Evolutionary conservation across 2,888 invertebrate species (phyloP), one percentile per base, ranked within the genome.

Genomic region (Cephus runcator): DNA sequence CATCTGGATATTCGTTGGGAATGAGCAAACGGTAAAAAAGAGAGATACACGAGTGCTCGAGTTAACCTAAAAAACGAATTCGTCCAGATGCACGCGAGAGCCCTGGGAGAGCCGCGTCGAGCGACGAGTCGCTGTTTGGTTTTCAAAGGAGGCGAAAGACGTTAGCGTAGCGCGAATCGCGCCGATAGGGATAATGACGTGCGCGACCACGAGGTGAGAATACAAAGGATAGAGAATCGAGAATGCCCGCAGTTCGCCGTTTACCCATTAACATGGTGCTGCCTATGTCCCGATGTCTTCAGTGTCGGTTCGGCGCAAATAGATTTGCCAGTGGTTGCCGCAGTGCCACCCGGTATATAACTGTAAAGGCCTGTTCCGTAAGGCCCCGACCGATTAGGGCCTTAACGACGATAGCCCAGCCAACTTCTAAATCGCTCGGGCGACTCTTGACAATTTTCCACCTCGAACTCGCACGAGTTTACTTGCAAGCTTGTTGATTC

Each of bases 331-430:
- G 34, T n/a, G 15, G 40, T 34, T 34, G 75, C 34, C 30, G 30
- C 31, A 78, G 68, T 68, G 36, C 69, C 82, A 83, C 83, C 85
- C 85, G 87, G 87, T 56, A 9, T 56, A 56, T 88, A 90, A 90
- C 89, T 88, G 89, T 89, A 89, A 90, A 40, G 89, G 87, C 87
- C 87, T 84, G 87, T 87, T 85, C 85, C 83, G 80, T 73, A 76
- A 56, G 31, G 79, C 81, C 81, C 81, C 23, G 23, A 6, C 23
- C 9, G 83, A 87, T 86, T 85, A 85, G 84, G 83, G 36, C 36
- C 71, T 12, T 6, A 56, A 0, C 56, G 23, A 9, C 23, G 56
- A 23, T 9, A 56, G 23, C 2, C 15, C 23, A 23, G 23, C 56
- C 56, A 9, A 56, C 9, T 56, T 23, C 56, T 56, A 56, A 56